A percentile compares a stretch with the other conserved stretches of the same genome.
Conservation (phyloP, 2,797 vertebrate species). For the Malacoctenus gilli region DNA sequence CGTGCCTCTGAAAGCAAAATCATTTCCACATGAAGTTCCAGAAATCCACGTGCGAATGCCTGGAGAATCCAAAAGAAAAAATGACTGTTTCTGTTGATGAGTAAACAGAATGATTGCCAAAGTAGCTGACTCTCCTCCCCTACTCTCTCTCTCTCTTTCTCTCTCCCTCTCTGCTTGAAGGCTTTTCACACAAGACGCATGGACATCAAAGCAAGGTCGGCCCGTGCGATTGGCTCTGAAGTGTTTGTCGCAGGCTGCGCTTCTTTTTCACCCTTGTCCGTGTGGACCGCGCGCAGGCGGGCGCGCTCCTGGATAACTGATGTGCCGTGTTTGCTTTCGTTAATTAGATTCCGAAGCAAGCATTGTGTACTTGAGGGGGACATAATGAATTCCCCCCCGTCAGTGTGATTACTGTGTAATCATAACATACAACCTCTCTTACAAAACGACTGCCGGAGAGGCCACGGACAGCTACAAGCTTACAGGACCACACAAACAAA, state of each 20-base stretch:
- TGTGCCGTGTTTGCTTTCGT: conserved; percentile 55
- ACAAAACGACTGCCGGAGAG: conserved; percentile 21
- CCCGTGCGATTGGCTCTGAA: conserved; percentile 47
- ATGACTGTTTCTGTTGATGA: conserved; percentile 33
- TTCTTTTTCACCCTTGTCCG: conserved; percentile 40
- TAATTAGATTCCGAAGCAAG: conserved; percentile 73
- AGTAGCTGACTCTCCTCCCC: conserved; percentile 50
- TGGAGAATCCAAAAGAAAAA: conserved; percentile 11
- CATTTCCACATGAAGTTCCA: conserved; percentile 33
- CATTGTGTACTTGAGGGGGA: conserved; percentile 60
- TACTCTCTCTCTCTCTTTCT: conserved; percentile 15
- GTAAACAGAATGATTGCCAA: conserved; percentile 55
- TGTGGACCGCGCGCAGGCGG: conserved; percentile 34
- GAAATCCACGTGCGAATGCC: conserved; percentile 29
- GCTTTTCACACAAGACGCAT: conserved; percentile 22
- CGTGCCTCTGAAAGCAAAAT: conserved; percentile 26
- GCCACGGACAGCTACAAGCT: neutral
- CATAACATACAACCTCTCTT: conserved; percentile 38
- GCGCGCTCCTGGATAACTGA: conserved; percentile 53
- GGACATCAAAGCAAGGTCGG: conserved; percentile 57
- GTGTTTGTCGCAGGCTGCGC: conserved; percentile 51
- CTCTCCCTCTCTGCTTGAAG: no score
- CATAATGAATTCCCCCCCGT: conserved; percentile 46
- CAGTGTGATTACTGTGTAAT: conserved; percentile 50
- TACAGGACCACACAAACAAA: neutral